Conservation (phyloP, 2,888 invertebrate genomes). For the Oligia latruncula region DNA sequence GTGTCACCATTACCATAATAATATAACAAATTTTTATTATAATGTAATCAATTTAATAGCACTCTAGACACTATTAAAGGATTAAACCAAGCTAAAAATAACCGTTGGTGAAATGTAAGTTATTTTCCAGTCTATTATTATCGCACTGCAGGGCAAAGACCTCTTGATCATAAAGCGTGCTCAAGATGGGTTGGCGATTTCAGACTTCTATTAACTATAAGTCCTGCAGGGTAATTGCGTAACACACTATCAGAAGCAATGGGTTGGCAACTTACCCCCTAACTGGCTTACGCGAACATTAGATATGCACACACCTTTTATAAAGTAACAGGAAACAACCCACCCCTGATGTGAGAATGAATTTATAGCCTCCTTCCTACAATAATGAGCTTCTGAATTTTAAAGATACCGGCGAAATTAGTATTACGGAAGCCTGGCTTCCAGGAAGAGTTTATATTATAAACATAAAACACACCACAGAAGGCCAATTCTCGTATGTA, state of each 20-base stretch:
- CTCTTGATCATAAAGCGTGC: no score
- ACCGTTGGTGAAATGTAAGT: no score
- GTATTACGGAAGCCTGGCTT: slow-evolving; percentile 6
- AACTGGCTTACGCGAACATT: slow-evolving; percentile 16
- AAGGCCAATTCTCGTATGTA: background rate
- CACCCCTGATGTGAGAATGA: slow-evolving; percentile 30
- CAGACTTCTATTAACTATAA: no score
- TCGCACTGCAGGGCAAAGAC: no score
- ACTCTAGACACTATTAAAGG: background rate
- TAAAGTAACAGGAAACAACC: slow-evolving; percentile 40
- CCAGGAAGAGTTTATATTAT: slow-evolving; percentile 1
- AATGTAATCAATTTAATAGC: background rate
- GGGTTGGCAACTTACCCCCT: background rate
- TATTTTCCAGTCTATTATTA: no score
- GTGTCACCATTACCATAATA: no score
- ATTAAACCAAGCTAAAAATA: background rate
- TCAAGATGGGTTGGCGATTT: no score
- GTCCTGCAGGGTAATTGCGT: no score
- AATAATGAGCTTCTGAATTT: slow-evolving; percentile 64
- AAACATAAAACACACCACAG: background rate
- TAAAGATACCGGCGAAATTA: slow-evolving; percentile 57
- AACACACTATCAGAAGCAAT: no score
- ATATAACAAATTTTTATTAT: no score
- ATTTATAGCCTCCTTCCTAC: slow-evolving; percentile 51
- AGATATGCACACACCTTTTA: slow-evolving; percentile 35